Evolutionary conservation across 2,888 invertebrate genomes (phyloP), one percentile per base, ranked within the genome.

Genomic region (Gonocerus acuteangulatus): DNA sequence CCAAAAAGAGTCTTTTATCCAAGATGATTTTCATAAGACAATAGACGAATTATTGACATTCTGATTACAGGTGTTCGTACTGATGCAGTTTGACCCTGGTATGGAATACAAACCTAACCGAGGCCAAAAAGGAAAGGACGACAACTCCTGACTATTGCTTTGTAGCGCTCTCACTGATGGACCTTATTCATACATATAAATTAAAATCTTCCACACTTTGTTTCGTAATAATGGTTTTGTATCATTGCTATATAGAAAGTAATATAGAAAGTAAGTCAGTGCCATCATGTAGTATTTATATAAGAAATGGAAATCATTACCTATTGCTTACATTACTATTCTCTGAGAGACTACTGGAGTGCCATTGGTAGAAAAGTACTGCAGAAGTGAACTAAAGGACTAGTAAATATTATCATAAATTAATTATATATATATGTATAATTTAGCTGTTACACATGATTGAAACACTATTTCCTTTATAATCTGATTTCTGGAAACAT

Each of bases 141-240:
- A 93, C 80, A 91, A 91, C 79, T 93, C 93, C 87, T 94, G 93
- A 93, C 92, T 94, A 84, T 86, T 94, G 86, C 87, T 93, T 83
- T 94, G 94, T 91, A 94, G 94, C 89, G 93, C 93, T 86, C 91
- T 94, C 82, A 94, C 93, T 74, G 94, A 94, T 81, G 94, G 94
- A 81, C 93, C 93, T 80, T 94, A 94, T 83, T 89, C 89, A 77
- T 89, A 89, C 80, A 89, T 90, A 74, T 89, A 84, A 81, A 63
- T 61, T 57, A 52, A 48, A 52, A 48, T 57, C 32, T 47, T 42
- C 19, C 57, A 45, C 45, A 57, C 27, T 32, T 45, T 57, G 27
- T 13, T 32, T 2, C 18, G 27, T 6, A 39, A 6, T 32, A 9
- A 32, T 32, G 32, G 7, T 32, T 9, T 32, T 9, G 32, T 32